These are phyloP conservation scores for Chaetoderma sp. DNA, from an alignment of 2,888 invertebrate species.

Conservation along the genomic window DNA sequence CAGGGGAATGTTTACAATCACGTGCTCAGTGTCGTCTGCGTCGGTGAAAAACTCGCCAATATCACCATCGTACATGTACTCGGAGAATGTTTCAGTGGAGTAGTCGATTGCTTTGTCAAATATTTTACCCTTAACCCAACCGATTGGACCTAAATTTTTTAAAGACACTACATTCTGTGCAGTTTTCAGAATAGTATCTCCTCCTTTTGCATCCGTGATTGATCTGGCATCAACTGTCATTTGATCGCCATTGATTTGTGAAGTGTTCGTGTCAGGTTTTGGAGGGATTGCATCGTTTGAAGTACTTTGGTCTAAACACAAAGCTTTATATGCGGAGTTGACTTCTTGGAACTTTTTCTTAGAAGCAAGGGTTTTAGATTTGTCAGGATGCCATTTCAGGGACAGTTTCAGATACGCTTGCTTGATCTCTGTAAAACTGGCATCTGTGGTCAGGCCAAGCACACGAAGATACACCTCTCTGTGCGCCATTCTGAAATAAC, in stretches of 20 bases:
- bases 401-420: neutral
- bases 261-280: too few species aligned
- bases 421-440: neutral
- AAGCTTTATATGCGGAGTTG: neutral
- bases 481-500: too few species aligned
- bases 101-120: neutral
- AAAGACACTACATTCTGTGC: too few species aligned
- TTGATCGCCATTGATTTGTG: too few species aligned
- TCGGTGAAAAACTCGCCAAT: neutral
- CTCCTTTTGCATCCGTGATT: too few species aligned
- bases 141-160: too few species aligned
- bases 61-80: constrained; percentile 4
- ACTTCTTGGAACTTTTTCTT: neutral
- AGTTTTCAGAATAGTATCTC: too few species aligned
- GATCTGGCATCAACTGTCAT: too few species aligned
- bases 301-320: too few species aligned
- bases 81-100: neutral
- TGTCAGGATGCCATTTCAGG: neutral
- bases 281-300: too few species aligned
- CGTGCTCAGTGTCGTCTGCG: neutral
- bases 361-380: neutral
- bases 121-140: neutral
- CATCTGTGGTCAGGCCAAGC: neutral
- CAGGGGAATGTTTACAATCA: neutral
- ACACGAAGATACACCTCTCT: neutral